Evolutionary conservation across 2,888 invertebrate genomes (phyloP), one percentile per base, ranked within the genome.

Genomic region (Acutogordius australiensis): DNA sequence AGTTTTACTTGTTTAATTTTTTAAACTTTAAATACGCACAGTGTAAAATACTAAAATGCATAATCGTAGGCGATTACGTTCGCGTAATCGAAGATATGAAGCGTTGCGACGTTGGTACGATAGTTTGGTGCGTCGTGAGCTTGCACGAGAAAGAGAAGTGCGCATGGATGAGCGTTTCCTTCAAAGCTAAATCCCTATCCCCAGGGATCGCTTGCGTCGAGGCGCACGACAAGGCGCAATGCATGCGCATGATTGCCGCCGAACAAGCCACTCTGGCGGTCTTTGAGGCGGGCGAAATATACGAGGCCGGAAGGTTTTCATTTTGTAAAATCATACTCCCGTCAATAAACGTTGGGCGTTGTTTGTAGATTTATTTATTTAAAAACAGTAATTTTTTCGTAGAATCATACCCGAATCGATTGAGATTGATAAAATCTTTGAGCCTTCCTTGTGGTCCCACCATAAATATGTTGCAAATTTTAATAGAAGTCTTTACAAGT

Each of bases 281-380:
- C 18, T 57, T 57, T 57, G 58, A 57, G 18, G 28, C 58, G 18
- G 58, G 13, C 23, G 58, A 57, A 28, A 26, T 26, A 2, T 29
- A 28, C 29, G 28, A 29, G 18, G 58, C 58, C 4, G 58, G 58
- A 57, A 27, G 23, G 58, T 57, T n/a, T n/a, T n/a, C n/a, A n/a
- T n/a, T n/a, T n/a, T n/a, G n/a, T n/a, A n/a, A n/a, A n/a, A n/a
- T n/a, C n/a, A n/a, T n/a, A n/a, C n/a, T n/a, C n/a, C n/a, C n/a
- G n/a, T n/a, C n/a, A n/a, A n/a, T n/a, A n/a, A n/a, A n/a, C n/a
- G n/a, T n/a, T n/a, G n/a, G n/a, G n/a, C n/a, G n/a, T n/a, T n/a
- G n/a, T n/a, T n/a, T 18, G 8, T n/a, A n/a, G n/a, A n/a, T n/a
- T n/a, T n/a, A n/a, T n/a, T n/a, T n/a, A n/a, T n/a, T n/a, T n/a